A percentile compares a stretch with the other conserved stretches of the same genome.
Conservation (phyloP, 2,888 invertebrate species). For the Molorchus minor region DNA sequence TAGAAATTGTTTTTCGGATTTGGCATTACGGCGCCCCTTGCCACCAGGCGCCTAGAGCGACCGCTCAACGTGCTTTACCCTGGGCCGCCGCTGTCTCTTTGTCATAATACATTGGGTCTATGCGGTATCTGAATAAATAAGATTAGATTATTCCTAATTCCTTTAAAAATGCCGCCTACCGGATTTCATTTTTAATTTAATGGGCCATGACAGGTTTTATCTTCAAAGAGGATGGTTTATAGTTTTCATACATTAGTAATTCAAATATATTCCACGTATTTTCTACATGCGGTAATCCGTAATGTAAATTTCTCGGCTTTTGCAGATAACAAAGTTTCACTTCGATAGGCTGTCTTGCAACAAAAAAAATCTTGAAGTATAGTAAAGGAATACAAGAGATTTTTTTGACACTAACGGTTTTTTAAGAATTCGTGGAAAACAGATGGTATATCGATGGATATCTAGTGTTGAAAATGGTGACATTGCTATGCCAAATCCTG, state of each 20-base stretch:
- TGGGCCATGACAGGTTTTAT: constrained; percentile 1
- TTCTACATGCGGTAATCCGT: too few species aligned
- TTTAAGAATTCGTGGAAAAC: not conserved
- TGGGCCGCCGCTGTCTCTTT: not conserved
- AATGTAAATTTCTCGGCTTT: too few species aligned
- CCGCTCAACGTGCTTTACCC: not conserved
- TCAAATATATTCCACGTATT: too few species aligned
- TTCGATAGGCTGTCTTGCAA: too few species aligned
- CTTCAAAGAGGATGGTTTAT: not conserved
- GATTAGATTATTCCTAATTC: not conserved
- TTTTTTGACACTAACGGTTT: not conserved
- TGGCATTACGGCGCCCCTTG: not conserved
- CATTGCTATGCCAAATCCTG: too few species aligned
- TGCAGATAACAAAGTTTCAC: too few species aligned
- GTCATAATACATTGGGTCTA: too few species aligned
- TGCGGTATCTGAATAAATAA: not conserved
- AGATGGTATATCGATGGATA: not conserved
- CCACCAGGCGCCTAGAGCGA: not conserved
- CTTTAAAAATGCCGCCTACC: not conserved
- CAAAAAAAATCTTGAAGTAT: too few species aligned
- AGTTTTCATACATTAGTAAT: constrained; percentile 4
- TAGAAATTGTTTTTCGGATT: not conserved
- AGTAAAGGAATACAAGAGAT: not conserved
- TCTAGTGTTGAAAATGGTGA: not conserved
- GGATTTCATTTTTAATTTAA: not conserved